A percentile compares a stretch with the other conserved stretches of the same genome.
Evolutionary conservation across 1,140 invertebrate species (phyloP).

Genomic region (Hyles vespertilio): DNA sequence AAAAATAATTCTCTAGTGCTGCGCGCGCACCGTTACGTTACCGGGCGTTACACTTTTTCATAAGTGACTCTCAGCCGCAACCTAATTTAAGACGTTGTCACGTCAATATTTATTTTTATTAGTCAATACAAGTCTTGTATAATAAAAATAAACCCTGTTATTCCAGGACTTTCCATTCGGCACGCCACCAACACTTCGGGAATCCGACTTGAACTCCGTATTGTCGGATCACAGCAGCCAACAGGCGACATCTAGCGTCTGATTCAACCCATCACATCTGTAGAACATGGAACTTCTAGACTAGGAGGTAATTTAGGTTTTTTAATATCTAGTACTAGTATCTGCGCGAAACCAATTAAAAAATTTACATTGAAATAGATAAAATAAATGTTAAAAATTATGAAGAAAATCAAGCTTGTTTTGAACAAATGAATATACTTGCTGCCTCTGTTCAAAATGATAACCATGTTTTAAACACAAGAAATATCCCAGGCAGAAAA

Average conservation of each 20-base stretch:
- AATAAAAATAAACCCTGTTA: neutral
- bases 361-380: neutral
- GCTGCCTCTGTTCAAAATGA: neutral
- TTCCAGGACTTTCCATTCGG: constrained; percentile 67
- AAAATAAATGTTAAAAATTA: neutral
- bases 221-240: constrained; percentile 72
- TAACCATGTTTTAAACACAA: neutral
- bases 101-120: too few relatives aligned
- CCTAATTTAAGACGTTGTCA: too few relatives aligned
- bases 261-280: constrained; percentile 15
- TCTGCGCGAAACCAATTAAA: neutral
- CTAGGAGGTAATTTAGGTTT: neutral
- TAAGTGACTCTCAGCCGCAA: too few relatives aligned
- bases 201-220: constrained; percentile 65
- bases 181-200: constrained; percentile 63
- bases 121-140: too few relatives aligned
- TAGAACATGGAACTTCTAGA: neutral
- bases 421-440: neutral
- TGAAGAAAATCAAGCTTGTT: neutral
- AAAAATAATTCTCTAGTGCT: too few relatives aligned
- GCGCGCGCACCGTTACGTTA: too few relatives aligned
- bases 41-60: too few relatives aligned
- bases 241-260: constrained; percentile 67
- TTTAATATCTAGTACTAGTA: neutral
- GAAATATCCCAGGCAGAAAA: too few relatives aligned